phyloP scores from a whole-genome alignment of 1,140 invertebrate species.

The Lanistes nyassanus region DNA sequence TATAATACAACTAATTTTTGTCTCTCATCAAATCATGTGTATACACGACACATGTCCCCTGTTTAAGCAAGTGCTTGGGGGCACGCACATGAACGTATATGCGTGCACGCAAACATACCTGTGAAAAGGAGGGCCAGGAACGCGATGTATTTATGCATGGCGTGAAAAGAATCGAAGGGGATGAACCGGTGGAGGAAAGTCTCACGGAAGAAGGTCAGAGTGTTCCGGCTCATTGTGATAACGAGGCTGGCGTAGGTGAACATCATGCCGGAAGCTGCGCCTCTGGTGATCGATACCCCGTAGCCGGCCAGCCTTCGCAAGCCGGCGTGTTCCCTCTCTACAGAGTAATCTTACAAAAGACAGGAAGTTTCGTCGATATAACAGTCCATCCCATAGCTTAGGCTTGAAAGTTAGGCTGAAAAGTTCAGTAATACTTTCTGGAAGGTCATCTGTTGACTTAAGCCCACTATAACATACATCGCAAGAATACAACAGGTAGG shows the following conservation, averaged over 20 bases:
- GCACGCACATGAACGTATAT: background rate
- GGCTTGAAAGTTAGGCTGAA: too few relatives aligned
- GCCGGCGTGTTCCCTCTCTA: constrained; percentile 88
- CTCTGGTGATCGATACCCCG: constrained; percentile 96
- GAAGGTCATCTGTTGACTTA: too few relatives aligned
- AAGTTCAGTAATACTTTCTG: too few relatives aligned
- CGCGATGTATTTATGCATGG: constrained; percentile 98
- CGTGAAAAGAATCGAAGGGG: constrained; percentile 95
- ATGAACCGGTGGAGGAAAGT: constrained; percentile 98
- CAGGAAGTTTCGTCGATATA: too few relatives aligned
- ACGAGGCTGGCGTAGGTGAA: constrained; percentile 95
- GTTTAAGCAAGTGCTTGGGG: background rate
- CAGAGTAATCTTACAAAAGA: constrained; percentile 50
- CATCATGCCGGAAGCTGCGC: constrained; percentile 94
- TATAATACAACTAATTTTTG: too few relatives aligned
- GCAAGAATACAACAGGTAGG: too few relatives aligned
- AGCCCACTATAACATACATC: too few relatives aligned
- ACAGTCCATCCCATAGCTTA: too few relatives aligned
- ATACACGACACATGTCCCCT: constrained; percentile 1
- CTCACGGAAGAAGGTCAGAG: constrained; percentile 91
- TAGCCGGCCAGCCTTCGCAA: constrained; percentile 97
- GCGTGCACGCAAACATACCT: constrained; percentile 43
- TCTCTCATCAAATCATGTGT: background rate
- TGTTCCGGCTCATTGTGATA: constrained; percentile 96
- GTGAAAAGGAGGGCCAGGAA: constrained; percentile 93